phyloP scores from a whole-genome alignment of 2,797 vertebrate species.

The Hybognathus amarus region DNA sequence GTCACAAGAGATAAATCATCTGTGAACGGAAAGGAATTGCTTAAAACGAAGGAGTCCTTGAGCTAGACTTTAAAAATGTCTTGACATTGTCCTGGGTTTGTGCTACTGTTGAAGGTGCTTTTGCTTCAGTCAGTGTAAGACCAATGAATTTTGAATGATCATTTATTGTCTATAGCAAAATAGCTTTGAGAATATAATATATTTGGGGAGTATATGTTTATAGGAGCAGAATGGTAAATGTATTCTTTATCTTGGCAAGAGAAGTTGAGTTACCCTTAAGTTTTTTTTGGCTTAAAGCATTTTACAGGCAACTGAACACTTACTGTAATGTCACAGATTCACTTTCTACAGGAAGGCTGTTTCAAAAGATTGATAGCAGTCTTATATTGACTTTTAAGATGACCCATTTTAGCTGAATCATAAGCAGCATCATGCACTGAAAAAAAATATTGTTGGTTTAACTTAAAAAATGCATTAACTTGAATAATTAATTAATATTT shows the following conservation, averaged over 20 bases:
- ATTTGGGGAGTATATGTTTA: not conserved
- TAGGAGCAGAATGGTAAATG: constrained; percentile 20
- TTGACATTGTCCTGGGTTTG: constrained; percentile 18
- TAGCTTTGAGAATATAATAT: not conserved
- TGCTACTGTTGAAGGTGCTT: not conserved
- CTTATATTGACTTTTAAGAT: not conserved
- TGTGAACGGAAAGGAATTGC: constrained; percentile 27
- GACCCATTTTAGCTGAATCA: not conserved
- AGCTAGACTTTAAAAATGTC: not conserved
- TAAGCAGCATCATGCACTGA: not conserved
- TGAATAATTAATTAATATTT: too few species aligned
- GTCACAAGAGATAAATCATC: constrained; percentile 44
- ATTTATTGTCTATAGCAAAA: not conserved
- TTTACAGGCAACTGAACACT: constrained; percentile 27
- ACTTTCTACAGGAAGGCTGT: not conserved
- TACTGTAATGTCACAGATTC: constrained; percentile 50
- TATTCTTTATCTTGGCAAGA: constrained; percentile 37
- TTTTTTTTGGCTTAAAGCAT: constrained; percentile 20
- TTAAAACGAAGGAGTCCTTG: not conserved
- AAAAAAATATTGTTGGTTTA: too few species aligned
- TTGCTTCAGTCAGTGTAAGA: not conserved
- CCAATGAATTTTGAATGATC: constrained; percentile 3
- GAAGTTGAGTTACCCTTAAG: constrained; percentile 19
- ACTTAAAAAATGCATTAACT: too few species aligned
- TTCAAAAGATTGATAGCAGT: not conserved